A percentile compares a stretch with the other conserved stretches of the same genome.
Conservation (phyloP, 2,888 invertebrate species). For the Coleophora deauratella region DNA sequence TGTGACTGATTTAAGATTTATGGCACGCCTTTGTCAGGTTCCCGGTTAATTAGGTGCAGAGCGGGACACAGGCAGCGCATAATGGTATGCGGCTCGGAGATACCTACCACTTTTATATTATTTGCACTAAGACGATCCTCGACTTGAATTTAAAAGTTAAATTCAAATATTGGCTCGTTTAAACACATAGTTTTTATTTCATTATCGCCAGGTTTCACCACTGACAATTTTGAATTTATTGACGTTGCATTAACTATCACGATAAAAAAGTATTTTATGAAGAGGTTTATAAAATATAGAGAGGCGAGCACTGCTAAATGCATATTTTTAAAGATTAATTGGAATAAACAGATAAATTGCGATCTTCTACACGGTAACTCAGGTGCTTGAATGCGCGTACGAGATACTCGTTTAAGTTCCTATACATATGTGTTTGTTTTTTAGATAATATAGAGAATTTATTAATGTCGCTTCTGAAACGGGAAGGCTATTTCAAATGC, state of each 20-base stretch:
- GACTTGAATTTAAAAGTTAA: background rate
- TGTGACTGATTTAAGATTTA: constrained; percentile 44
- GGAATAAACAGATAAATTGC: constrained; percentile 57
- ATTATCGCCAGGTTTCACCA: too few relatives aligned
- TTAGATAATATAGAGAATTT: too few relatives aligned
- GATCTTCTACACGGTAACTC: constrained; percentile 47
- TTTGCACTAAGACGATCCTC: constrained; percentile 13
- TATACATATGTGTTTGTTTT: too few relatives aligned
- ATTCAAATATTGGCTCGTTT: constrained; percentile 20
- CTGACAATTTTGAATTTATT: constrained; percentile 16
- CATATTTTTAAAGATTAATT: constrained; percentile 62
- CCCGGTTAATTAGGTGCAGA: constrained; percentile 60
- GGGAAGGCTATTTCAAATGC: too few relatives aligned
- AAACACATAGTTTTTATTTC: too few relatives aligned
- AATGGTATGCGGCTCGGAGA: constrained; percentile 35
- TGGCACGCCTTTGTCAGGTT: constrained; percentile 60
- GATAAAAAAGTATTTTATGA: constrained; percentile 39
- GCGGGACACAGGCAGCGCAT: constrained; percentile 28
- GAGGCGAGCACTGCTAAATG: constrained; percentile 31
- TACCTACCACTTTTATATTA: constrained; percentile 33
- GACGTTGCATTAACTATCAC: constrained; percentile 41
- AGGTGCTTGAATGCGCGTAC: too few relatives aligned
- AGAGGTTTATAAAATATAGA: constrained; percentile 55
- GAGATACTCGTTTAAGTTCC: too few relatives aligned
- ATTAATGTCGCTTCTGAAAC: too few relatives aligned